Evolutionary conservation across 2,113 vertebrate genomes (phyloP).

Genomic region (Bubo bubo): DNA sequence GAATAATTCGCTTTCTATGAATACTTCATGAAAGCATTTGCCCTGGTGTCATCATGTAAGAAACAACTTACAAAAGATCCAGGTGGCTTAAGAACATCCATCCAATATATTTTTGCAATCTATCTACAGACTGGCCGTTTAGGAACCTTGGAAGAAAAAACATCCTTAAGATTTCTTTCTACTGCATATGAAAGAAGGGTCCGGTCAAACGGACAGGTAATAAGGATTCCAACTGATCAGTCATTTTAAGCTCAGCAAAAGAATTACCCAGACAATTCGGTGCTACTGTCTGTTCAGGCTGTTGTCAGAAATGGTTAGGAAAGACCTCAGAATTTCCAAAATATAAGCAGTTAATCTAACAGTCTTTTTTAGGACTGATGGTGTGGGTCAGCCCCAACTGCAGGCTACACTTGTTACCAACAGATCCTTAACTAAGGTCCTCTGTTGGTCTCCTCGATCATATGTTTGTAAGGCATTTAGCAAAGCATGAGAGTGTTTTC

Average conservation of each 20-base stretch:
- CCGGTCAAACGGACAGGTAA: neutral
- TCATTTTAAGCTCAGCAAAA: neutral
- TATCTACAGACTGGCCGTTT: neutral
- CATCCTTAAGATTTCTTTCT: neutral
- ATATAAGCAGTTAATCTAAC: neutral
- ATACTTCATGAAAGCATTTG: neutral
- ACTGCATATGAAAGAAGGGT: neutral
- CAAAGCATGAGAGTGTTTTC: neutral
- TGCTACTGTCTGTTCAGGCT: neutral
- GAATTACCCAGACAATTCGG: neutral
- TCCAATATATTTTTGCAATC: neutral
- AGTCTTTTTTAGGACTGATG: neutral
- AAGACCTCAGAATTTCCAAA: neutral
- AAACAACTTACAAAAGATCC: neutral
- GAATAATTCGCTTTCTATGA: neutral
- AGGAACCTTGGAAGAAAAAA: neutral
- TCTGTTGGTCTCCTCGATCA: neutral
- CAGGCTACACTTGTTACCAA: neutral
- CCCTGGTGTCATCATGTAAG: neutral
- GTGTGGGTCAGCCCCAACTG: neutral
- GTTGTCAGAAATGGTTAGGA: neutral
- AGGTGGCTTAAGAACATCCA: neutral
- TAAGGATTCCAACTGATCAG: neutral
- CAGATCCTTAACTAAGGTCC: neutral
- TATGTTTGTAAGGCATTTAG: rapidly evolving